Evolutionary conservation across 2,113 vertebrate species (phyloP).

Genomic region (Plestiodon gilberti): DNA sequence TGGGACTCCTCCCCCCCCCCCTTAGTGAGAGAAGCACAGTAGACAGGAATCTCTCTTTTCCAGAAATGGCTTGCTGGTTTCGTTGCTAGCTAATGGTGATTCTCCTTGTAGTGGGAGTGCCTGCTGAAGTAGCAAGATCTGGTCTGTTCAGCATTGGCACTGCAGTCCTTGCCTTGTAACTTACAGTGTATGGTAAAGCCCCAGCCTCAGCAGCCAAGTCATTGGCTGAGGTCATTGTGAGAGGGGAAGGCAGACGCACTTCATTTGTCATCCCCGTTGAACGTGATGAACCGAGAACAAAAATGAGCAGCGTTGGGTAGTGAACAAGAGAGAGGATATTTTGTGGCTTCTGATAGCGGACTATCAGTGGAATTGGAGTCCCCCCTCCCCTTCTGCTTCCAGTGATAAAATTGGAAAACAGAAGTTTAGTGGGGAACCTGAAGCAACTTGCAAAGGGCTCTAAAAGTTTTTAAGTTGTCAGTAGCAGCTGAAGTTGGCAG

Average conservation of each 20-base stretch:
- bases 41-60: neutral
- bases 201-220: neutral
- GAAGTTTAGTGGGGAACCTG: neutral
- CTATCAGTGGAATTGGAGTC: neutral
- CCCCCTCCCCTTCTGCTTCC: neutral
- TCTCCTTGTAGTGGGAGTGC: neutral
- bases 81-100: neutral
- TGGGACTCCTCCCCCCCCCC: neutral
- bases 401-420: neutral
- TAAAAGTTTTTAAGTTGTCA: neutral
- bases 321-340: neutral
- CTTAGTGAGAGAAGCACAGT: neutral
- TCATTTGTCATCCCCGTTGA: neutral
- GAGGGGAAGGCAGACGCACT: neutral
- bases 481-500: neutral
- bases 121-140: neutral
- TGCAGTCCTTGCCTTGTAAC: neutral
- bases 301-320: neutral
- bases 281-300: neutral
- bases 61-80: neutral
- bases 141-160: neutral
- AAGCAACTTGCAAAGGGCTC: neutral
- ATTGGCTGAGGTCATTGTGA: neutral
- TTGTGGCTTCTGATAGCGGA: neutral
- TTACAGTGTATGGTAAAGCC: neutral